Evolutionary conservation across 2,888 invertebrate species (phyloP).

Genomic region (Drosophila nigricruria): DNA sequence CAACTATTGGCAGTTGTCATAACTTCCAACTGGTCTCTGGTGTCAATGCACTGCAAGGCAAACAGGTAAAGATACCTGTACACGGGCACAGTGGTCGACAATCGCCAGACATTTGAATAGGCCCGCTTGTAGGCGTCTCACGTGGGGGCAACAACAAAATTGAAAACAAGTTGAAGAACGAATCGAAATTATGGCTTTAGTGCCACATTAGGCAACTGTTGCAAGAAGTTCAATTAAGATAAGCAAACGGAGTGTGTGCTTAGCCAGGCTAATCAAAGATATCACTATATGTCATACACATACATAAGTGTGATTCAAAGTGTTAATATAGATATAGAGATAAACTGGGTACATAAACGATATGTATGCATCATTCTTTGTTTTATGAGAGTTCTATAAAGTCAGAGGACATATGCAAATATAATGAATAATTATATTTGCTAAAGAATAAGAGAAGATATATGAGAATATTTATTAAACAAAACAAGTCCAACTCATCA

Average conservation of each 20-base stretch:
- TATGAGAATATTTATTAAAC: not conserved
- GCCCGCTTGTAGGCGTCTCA: slow-evolving; percentile 31
- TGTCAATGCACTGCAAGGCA: slow-evolving; percentile 85
- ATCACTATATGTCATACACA: not conserved
- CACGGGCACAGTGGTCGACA: slow-evolving; percentile 63
- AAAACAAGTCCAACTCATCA: not conserved
- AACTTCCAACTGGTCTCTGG: slow-evolving; percentile 73
- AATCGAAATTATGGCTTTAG: slow-evolving; percentile 17
- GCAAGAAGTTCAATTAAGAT: slow-evolving; percentile 34
- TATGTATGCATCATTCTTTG: not conserved
- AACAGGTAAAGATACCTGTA: slow-evolving; percentile 76
- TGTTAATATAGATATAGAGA: not conserved
- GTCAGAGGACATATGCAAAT: not conserved
- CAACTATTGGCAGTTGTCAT: slow-evolving; percentile 58
- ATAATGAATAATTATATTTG: not conserved
- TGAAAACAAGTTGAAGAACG: slow-evolving; percentile 31
- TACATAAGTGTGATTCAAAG: not conserved
- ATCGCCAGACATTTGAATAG: slow-evolving; percentile 30
- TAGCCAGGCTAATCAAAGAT: slow-evolving; percentile 9
- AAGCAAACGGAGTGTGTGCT: slow-evolving; percentile 2
- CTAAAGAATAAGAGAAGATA: not conserved
- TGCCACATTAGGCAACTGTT: slow-evolving; percentile 22
- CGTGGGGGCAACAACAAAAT: slow-evolving; percentile 20
- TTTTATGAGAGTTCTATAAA: no score
- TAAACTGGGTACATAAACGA: not conserved